Evolutionary conservation across 2,797 vertebrate species (phyloP), one percentile per base, ranked within the genome.

Genomic region (Oryzias dopingdopingensis): DNA sequence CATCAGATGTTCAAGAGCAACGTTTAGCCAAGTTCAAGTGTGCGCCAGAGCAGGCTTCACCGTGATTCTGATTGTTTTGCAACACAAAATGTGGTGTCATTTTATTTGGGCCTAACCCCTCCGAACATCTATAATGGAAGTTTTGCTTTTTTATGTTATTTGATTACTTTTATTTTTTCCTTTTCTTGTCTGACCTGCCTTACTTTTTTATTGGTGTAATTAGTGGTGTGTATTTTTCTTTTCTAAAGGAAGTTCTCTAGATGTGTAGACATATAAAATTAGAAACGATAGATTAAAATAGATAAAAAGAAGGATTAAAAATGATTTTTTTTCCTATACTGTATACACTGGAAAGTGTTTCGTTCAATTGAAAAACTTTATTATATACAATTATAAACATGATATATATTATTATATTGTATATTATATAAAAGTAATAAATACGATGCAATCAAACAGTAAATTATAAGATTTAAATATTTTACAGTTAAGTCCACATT

Each of bases 1-100:
- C 37, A 76, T 80, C 70, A 65, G 66, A 65, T 62, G 75, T 77
- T 80, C 56, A 82, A 76, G 62, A 79, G 72, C 65, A 55, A 76
- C 72, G 81, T 89, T 90, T 87, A 86, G 82, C 86, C 84, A 81
- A 69, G 83, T 87, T 85, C 81, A 85, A 73, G 66, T 72, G 59
- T 37, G 32, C 32, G 32, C 32, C 32, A 5, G 26, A 29, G 26
- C 37, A 60, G 64, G 70, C 68, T 63, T 79, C 69, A 47, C 72
- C 61, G 14, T 16, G n/a, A 59, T 64, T 84, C 76, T 79, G 59
- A 83, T 82, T 80, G 51, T 51, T 70, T 17, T 59, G 52, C 47
- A 62, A 48, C 44, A 18, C 57, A 22, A 55, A 71, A 45, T 40
- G 20, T n/a, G 26, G 68, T 55, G 58, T 44, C 2, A 46, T 72